Percentiles rank a stretch among this genome's conserved stretches.
phyloP scores from a whole-genome alignment of 2,888 invertebrate genomes.

The Poecilus cupreus region DNA sequence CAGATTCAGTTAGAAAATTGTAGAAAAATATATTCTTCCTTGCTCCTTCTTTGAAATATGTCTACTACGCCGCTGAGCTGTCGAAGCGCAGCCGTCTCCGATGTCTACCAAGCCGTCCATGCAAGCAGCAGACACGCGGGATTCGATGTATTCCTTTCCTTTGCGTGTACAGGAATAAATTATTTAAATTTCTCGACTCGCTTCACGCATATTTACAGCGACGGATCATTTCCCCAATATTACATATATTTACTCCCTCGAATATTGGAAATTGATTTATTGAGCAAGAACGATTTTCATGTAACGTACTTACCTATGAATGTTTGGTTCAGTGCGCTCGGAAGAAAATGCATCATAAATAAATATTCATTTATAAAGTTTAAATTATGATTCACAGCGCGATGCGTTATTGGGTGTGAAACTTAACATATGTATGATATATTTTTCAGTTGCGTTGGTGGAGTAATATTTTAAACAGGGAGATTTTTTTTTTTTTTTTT shows the following conservation, averaged over 20 bases:
- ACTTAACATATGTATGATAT: too few relatives aligned
- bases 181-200: constrained; percentile 40
- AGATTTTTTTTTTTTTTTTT: too few relatives aligned
- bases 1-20: too few relatives aligned
- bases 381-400: too few relatives aligned
- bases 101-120: not conserved
- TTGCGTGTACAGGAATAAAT: constrained; percentile 37
- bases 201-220: constrained; percentile 27
- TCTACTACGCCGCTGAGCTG: not conserved
- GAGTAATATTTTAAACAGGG: too few relatives aligned
- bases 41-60: too few relatives aligned
- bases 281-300: not conserved
- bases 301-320: not conserved
- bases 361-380: too few relatives aligned
- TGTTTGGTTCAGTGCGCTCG: not conserved
- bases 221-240: constrained; percentile 39
- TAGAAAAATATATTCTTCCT: too few relatives aligned
- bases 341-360: too few relatives aligned
- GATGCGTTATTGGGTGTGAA: too few relatives aligned
- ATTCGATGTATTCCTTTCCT: constrained; percentile 22
- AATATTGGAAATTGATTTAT: constrained; percentile 42
- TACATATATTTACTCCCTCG: constrained; percentile 36
- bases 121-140: constrained; percentile 11
- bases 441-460: too few relatives aligned
- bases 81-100: not conserved